These are phyloP conservation scores for Hirundichthys speculiger DNA, from an alignment of 2,113 vertebrate species.

Conservation along the genomic window DNA sequence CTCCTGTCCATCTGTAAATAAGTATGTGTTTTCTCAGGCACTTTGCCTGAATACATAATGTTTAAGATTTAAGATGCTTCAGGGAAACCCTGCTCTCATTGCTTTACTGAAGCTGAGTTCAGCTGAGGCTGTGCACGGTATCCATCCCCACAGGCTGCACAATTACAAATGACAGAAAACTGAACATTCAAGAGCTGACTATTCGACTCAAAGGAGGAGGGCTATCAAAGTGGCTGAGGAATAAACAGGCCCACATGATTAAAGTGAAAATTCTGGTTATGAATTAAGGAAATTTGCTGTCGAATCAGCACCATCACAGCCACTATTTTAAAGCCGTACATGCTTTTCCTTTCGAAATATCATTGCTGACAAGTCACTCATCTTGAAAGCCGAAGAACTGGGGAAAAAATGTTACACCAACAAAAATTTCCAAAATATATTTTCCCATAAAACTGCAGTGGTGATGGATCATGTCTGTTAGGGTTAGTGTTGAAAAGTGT, in stretches of 20 bases:
- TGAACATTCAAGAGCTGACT: constrained; percentile 54
- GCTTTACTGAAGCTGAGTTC: constrained; percentile 43
- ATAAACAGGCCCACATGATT: constrained; percentile 34
- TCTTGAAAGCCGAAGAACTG: constrained; percentile 7
- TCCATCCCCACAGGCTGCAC: constrained; percentile 43
- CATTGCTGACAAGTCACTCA: constrained; percentile 28
- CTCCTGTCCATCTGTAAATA: constrained; percentile 57
- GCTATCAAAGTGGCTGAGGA: constrained; percentile 41
- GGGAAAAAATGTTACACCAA: constrained; percentile 1
- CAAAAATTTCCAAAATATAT: no score
- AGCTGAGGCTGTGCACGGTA: constrained; percentile 44
- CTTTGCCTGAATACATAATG: constrained; percentile 53
- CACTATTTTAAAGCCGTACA: constrained; percentile 21
- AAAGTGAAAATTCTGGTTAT: constrained; percentile 42
- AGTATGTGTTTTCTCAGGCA: constrained; percentile 55
- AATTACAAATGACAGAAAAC: constrained; percentile 58
- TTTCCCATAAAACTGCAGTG: no score
- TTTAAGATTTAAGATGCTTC: constrained; percentile 61
- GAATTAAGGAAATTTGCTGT: constrained; percentile 39
- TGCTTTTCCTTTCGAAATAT: constrained; percentile 28
- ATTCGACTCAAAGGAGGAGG: constrained; percentile 36
- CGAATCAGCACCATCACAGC: constrained; percentile 41
- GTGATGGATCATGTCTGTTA: no score
- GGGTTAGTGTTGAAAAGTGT: no score
- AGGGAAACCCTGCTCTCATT: constrained; percentile 50